A percentile compares a stretch with the other conserved stretches of the same genome.
These are phyloP conservation scores for Cephus nigrinus DNA, from an alignment of 2,888 invertebrate species.

Conservation along the genomic window DNA sequence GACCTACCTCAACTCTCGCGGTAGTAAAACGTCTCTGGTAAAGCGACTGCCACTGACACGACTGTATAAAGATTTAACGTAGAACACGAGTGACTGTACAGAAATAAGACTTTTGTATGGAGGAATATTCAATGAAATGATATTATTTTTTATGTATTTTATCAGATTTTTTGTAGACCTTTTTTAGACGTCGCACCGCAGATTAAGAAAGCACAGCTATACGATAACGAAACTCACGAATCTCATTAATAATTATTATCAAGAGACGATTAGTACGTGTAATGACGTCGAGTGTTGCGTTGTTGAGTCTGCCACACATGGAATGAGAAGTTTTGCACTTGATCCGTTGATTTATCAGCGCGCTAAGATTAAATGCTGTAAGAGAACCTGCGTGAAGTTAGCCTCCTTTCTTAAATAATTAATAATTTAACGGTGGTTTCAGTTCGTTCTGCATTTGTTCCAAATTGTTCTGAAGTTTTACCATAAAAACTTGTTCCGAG, in stretches of 20 bases:
- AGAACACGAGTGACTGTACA: background rate
- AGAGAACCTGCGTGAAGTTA: background rate
- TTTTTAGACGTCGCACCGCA: background rate
- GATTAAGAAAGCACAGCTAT: background rate
- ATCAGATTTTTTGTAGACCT: too few relatives aligned
- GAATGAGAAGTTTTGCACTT: background rate
- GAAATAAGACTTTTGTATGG: background rate
- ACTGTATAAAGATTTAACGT: background rate
- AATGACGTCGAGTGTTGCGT: too few relatives aligned
- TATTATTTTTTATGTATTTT: too few relatives aligned
- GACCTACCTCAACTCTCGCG: conserved; percentile 39
- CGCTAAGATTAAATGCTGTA: background rate
- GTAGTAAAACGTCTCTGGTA: conserved; percentile 16
- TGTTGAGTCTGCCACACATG: background rate
- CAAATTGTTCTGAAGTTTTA: too few relatives aligned
- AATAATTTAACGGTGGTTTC: too few relatives aligned
- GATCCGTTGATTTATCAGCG: background rate
- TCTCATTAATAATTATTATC: background rate
- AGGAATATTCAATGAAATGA: background rate
- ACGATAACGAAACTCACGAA: background rate
- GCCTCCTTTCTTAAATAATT: too few relatives aligned
- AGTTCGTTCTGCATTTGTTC: too few relatives aligned
- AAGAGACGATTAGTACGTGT: background rate
- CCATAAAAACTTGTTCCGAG: too few relatives aligned
- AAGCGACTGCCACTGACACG: background rate